Evolutionary conservation across 2,888 invertebrate species (phyloP).

Genomic region (Thymelicus acteon): DNA sequence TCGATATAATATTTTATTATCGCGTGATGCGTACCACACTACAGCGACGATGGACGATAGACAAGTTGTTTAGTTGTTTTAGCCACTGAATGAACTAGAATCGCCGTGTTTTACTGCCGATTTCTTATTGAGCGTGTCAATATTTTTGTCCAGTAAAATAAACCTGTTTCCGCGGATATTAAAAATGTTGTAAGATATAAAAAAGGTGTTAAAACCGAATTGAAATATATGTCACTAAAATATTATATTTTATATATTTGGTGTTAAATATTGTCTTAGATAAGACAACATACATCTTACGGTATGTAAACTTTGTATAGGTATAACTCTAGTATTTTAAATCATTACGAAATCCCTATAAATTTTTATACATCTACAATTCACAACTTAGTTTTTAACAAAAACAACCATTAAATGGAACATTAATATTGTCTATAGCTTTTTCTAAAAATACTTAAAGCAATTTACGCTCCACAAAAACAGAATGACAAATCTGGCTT

Average conservation of each 20-base stretch:
- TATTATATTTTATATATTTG: neutral
- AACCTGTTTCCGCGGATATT: neutral
- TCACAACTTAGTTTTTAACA: neutral
- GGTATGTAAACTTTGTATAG: neutral
- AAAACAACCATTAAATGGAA: slow-evolving; percentile 11
- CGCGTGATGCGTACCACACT: slow-evolving; percentile 8
- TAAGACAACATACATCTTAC: neutral
- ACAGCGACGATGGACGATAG: neutral
- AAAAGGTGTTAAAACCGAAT: neutral
- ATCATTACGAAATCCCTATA: neutral
- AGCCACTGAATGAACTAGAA: slow-evolving; percentile 14
- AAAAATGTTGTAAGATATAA: neutral
- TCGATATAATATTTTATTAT: slow-evolving; percentile 11
- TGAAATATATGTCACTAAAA: neutral
- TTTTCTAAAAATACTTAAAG: slow-evolving; percentile 21
- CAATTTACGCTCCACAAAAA: slow-evolving; percentile 19
- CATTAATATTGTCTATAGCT: slow-evolving; percentile 15
- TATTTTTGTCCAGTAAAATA: neutral
- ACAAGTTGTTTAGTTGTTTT: slow-evolving; percentile 4
- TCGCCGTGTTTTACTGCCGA: neutral
- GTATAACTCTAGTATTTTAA: neutral
- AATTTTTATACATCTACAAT: neutral
- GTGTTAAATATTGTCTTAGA: neutral
- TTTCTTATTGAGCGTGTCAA: slow-evolving; percentile 3
- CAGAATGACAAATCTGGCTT: slow-evolving; percentile 26